Conservation (phyloP, 35 echinoderm and acorn worm genomes). For the Apostichopus japonicus region DNA sequence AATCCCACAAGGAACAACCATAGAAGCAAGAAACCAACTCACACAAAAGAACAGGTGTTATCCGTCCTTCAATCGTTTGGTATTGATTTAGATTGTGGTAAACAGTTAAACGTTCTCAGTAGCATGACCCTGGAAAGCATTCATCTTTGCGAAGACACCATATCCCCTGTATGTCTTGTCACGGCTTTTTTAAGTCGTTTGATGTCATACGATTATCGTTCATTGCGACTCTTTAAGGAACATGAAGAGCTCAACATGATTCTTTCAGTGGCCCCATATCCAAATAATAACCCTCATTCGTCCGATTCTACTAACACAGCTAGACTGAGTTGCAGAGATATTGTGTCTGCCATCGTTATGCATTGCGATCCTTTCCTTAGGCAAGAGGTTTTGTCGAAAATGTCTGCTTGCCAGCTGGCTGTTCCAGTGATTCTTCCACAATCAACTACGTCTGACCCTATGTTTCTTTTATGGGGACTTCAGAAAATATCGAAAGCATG, state of each 20-base stretch:
- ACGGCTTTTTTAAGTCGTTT: constrained; percentile 23
- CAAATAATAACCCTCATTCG: neutral
- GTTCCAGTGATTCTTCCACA: constrained; percentile 23
- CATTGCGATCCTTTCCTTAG: constrained; percentile 34
- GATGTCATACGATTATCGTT: constrained; percentile 32
- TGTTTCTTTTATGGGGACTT: neutral
- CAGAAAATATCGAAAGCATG: constrained; percentile 25
- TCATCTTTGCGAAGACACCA: neutral
- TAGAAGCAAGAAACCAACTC: no score
- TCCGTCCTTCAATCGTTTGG: neutral
- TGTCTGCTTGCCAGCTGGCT: constrained; percentile 44
- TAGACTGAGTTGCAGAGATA: constrained; percentile 26
- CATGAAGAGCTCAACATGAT: neutral
- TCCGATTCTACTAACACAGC: neutral
- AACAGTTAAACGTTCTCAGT: neutral
- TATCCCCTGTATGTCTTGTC: neutral
- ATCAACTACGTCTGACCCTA: neutral
- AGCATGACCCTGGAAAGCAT: neutral
- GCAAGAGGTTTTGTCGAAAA: constrained; percentile 24
- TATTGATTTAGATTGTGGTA: neutral
- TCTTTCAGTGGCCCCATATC: no score
- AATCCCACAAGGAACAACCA: neutral
- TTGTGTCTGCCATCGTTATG: constrained; percentile 5
- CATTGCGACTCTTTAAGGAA: constrained; percentile 7
- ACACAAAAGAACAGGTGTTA: neutral